Evolutionary conservation across 2,888 invertebrate genomes (phyloP).

Genomic region (Zhuqinia jingwanae): DNA sequence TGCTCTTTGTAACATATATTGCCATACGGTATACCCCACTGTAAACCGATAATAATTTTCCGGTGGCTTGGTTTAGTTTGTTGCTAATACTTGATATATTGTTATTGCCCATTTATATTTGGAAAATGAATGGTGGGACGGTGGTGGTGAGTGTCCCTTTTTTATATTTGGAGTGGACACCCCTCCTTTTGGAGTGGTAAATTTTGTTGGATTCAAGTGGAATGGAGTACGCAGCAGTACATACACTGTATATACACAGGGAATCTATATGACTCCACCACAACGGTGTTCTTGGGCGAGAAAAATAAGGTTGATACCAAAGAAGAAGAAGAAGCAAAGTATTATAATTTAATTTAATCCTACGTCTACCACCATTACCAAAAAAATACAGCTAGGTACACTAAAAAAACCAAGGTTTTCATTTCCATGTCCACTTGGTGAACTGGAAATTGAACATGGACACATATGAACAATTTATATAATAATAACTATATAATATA

Average conservation of each 20-base stretch:
- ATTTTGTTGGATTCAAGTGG: not conserved
- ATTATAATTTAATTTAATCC: conserved; percentile 11
- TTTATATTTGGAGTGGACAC: not conserved
- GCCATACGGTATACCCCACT: too few relatives aligned
- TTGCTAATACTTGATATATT: too few relatives aligned
- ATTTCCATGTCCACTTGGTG: not conserved
- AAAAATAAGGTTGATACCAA: not conserved
- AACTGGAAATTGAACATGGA: not conserved
- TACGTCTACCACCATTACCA: not conserved
- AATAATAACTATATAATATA: not conserved
- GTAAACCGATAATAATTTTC: too few relatives aligned
- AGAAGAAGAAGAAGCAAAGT: not conserved
- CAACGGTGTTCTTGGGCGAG: not conserved
- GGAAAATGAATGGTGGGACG: too few relatives aligned
- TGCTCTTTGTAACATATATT: not conserved
- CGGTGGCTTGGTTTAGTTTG: too few relatives aligned
- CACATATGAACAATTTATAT: not conserved
- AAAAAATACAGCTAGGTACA: not conserved
- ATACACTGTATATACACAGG: too few relatives aligned
- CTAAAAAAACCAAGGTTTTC: conserved; percentile 3
- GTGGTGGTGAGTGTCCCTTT: not conserved
- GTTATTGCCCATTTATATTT: too few relatives aligned
- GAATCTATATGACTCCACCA: too few relatives aligned
- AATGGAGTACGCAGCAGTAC: too few relatives aligned
- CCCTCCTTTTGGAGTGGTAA: not conserved